Evolutionary conservation across 53 echinoderm and acorn worm genomes (phyloP), one percentile per base, ranked within the genome.

Genomic region (Patiria pectinifera): DNA sequence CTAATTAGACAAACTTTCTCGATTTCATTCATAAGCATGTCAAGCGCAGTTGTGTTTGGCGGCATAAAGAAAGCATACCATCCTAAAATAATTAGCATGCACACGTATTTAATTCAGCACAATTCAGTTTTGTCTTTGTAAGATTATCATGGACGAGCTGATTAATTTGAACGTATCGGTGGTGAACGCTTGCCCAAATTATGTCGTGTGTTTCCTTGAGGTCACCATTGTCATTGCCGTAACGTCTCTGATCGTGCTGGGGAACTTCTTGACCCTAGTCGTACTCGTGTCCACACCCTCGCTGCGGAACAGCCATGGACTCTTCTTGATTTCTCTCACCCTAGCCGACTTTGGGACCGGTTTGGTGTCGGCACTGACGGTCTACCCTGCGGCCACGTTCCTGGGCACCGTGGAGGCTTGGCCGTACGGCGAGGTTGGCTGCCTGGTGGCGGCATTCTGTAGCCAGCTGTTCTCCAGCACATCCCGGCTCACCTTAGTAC

Each of bases 321-420:
- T 77, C 45, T 45, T 89, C 25, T 23, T 78, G 14, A 4, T 79
- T 13, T 89, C 89, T 25, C 89, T 89, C 61, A 53, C 59, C n/a
- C 78, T 78, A 45, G 62, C 89, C 4, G 89, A 89, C 78, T 46
- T 89, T 61, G 79, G 72, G 15, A 60, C 10, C 15, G 89, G 89
- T 62, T 24, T 77, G 43, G 63, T 89, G 45, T 77, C 89, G 44
- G 43, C 62, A 10, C 62, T 89, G 61, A 24, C 89, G 22, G 76
- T 89, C 78, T 89, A 89, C 79, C 89, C 89, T 11, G 63, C 89
- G 3, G 89, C 89, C 21, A 78, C 78, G 26, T 60, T 89, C 79
- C 63, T 23, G 45, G 19, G 9, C 18, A 87, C 59, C 18, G 10
- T 13, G 14, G 76, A 71, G 21, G 71, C 72, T 19, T 86, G 86